Base-by-base conservation (phyloP, 2,797 vertebrate genomes). In the Oreonectes daqikongensis region DNA sequence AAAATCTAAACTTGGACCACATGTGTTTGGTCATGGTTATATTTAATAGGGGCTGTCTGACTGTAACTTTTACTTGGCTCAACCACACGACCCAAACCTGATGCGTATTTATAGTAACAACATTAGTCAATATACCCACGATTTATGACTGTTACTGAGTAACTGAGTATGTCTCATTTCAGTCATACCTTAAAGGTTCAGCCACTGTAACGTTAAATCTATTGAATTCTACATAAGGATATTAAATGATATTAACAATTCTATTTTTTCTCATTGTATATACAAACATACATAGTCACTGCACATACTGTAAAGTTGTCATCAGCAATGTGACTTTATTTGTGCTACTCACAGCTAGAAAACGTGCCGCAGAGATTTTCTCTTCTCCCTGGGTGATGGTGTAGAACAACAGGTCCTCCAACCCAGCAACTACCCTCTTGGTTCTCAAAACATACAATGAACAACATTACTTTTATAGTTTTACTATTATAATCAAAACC, bases 341-440 rank as follows among this genome's bases (percentile, higher is more conserved):
- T 30, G 32, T 44, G 28, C 40, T 72, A 91, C 95, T 92, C 88
- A 96, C 95, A 80, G 89, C 89, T 69, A 93, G 93, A 86, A 97
- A 97, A 79, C 93, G 94, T 59, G 93, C 89, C 76, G 95, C 84
- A 40, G 94, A 92, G 78, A 96, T 94, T 48, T 80, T 89, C 53
- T 96, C 94, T 81, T 95, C 90, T 85, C 95, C 95, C 72, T 96
- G 93, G 1, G 94, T 95, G 85, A 97, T 92, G 66, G 95, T 94
- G 90, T 95, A 96, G 90, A 96, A 97, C 77, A 97, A 92, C 65
- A 96, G 85, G 70, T 96, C 94, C 69, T 94, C 94, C 77, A 95
- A 91, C n/a, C 89, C 91, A 68, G 91, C 88, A 81, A 93, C 89
- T 81, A 91, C 72, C 65, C 81, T 82, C 20, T 83, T 89, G 78